These are phyloP conservation scores for Hippocampus barbouri DNA, from an alignment of 2,113 vertebrate species.

Conservation along the genomic window DNA sequence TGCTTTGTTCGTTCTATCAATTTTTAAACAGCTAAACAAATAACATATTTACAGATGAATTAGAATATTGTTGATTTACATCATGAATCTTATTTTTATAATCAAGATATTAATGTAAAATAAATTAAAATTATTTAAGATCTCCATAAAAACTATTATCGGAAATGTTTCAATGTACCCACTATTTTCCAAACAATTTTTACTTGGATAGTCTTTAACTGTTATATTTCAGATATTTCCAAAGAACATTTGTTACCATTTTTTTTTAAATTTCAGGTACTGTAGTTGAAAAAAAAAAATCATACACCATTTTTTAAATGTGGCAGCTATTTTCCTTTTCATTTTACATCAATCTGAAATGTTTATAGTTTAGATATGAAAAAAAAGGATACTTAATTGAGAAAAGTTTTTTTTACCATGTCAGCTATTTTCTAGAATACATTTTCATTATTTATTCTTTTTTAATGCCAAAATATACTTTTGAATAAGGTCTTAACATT, in stretches of 20 bases:
- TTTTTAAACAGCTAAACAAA: background rate
- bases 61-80: background rate
- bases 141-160: background rate
- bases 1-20: background rate
- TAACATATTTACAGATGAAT: background rate
- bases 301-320: background rate
- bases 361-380: too few relatives aligned
- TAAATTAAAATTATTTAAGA: too few relatives aligned
- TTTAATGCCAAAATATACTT: too few relatives aligned
- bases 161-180: background rate
- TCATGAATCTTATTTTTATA: too few relatives aligned
- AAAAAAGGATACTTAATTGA: too few relatives aligned
- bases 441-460: too few relatives aligned
- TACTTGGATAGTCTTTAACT: background rate
- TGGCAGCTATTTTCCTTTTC: background rate
- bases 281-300: too few relatives aligned
- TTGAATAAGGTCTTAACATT: too few relatives aligned
- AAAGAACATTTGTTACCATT: background rate
- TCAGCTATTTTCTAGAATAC: too few relatives aligned
- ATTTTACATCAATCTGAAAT: too few relatives aligned
- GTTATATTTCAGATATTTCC: background rate
- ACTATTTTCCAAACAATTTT: background rate
- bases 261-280: background rate
- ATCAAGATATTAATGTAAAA: too few relatives aligned
- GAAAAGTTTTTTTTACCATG: too few relatives aligned